Base-by-base conservation (phyloP, 2,797 vertebrate species). In the Falco columbarius region DNA sequence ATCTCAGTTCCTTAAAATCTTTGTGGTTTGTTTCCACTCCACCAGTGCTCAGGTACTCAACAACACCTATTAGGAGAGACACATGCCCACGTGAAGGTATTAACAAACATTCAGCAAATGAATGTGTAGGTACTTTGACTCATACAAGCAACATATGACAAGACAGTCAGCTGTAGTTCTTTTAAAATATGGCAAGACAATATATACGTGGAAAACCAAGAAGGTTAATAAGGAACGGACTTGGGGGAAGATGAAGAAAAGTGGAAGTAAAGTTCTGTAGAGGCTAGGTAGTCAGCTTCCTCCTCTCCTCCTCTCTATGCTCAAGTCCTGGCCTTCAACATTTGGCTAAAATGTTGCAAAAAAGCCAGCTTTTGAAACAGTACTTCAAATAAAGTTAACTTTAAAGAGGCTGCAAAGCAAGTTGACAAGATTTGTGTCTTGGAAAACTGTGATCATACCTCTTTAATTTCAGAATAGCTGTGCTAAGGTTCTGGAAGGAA, bases 21-120 rank as follows among this genome's bases (percentile, higher is more conserved):
- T 99, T 99, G 98, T 99, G 99, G 91, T 99, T 99, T 98, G 99
- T 99, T 98, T 99, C 99, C 97, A 99, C 99, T 80, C 99, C 99
- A 58, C 99, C 99, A 65, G 99, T 99, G 96, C 99, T 99, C 97
- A 99, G 98, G 98, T 99, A 99, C 97, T 99, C 99, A 96, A 99
- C 99, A 65, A 99, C 99, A 95, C 99, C 99, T 99, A 92, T 51
- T 58, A 87, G 32, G 30, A 96, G 46, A 65, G 34, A 38, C 7
- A 55, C 4, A 51, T 2, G 14, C 13, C 76, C 49, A 83, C 47
- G 74, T 21, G 20, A 87, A 49, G 29, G 8, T 20, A 65, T 84
- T 59, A 82, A 81, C 29, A 67, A 68, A 14, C 29, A 42, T 34
- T 68, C 84, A 80, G 16, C n/a, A 88, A 34, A 0, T 38, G 2